Conservation (phyloP, 2,797 vertebrate species). For the Lacerta viridis region DNA sequence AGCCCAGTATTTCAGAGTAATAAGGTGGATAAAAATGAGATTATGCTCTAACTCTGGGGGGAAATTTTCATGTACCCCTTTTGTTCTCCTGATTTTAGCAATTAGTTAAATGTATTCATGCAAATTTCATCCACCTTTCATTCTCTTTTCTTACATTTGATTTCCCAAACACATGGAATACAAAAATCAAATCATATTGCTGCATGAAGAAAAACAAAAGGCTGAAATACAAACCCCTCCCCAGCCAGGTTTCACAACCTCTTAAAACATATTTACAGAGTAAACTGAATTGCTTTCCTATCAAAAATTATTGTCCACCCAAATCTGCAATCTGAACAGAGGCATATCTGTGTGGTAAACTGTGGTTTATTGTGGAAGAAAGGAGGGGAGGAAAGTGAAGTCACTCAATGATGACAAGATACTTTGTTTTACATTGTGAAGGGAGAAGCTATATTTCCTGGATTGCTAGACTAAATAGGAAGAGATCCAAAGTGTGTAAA, state of each 20-base stretch:
- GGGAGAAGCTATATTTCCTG: not conserved
- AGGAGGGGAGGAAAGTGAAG: constrained; percentile 3
- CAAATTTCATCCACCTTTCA: constrained; percentile 14
- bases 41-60: constrained; percentile 14
- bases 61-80: constrained; percentile 19
- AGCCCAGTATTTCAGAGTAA: constrained; percentile 34
- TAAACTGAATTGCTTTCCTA: constrained; percentile 8
- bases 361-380: not conserved
- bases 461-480: constrained; percentile 17
- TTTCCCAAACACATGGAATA: not conserved
- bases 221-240: not conserved
- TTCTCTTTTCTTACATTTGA: constrained; percentile 11
- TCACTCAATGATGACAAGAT: not conserved
- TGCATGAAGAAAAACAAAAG: constrained; percentile 6
- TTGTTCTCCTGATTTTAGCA: constrained; percentile 30
- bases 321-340: not conserved
- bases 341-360: not conserved
- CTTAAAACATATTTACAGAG: constrained; percentile 8
- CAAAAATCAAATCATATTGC: constrained; percentile 1
- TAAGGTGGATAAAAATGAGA: constrained; percentile 27
- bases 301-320: constrained; percentile 18
- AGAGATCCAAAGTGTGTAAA: not conserved
- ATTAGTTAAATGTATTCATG: constrained; percentile 40
- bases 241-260: not conserved
- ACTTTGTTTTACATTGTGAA: constrained; percentile 30